A percentile compares a stretch with the other conserved stretches of the same genome.
Evolutionary conservation across 2,888 invertebrate genomes (phyloP).

Genomic region (Andrena marginata): DNA sequence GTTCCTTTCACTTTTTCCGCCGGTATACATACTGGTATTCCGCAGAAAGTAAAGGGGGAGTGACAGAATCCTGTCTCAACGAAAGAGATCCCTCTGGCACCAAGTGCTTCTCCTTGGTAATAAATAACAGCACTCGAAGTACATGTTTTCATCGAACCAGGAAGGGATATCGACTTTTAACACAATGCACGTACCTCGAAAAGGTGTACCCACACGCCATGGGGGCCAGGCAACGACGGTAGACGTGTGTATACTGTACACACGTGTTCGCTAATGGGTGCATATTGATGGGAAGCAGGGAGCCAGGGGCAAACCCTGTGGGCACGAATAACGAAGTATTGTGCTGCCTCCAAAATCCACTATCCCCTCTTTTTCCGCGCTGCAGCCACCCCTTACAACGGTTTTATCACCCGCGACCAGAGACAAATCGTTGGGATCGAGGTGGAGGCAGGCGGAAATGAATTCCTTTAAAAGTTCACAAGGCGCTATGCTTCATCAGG

Average conservation of each 20-base stretch:
- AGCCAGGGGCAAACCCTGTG: constrained; percentile 49
- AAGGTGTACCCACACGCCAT: constrained; percentile 36
- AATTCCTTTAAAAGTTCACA: neutral
- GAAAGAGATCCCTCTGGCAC: neutral
- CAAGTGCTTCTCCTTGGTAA: neutral
- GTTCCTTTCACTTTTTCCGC: constrained; percentile 29
- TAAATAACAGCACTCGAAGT: constrained; percentile 11
- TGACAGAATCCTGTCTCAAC: neutral
- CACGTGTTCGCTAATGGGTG: constrained; percentile 68
- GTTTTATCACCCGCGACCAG: constrained; percentile 17
- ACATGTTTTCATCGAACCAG: constrained; percentile 16
- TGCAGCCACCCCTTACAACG: neutral
- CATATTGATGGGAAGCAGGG: constrained; percentile 59
- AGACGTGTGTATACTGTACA: constrained; percentile 41
- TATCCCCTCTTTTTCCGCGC: neutral
- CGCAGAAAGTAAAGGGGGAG: neutral
- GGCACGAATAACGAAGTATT: constrained; percentile 68
- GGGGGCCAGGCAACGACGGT: constrained; percentile 38
- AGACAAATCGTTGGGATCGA: constrained; percentile 19
- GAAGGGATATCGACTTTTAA: constrained; percentile 24
- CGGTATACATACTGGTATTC: neutral
- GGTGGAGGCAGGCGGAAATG: neutral
- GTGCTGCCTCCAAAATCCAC: constrained; percentile 52
- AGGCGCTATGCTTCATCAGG: constrained; percentile 35
- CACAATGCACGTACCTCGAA: constrained; percentile 36